These are phyloP conservation scores for Rhinatrema bivittatum DNA, from an alignment of 2,797 vertebrate genomes.

Conservation along the genomic window DNA sequence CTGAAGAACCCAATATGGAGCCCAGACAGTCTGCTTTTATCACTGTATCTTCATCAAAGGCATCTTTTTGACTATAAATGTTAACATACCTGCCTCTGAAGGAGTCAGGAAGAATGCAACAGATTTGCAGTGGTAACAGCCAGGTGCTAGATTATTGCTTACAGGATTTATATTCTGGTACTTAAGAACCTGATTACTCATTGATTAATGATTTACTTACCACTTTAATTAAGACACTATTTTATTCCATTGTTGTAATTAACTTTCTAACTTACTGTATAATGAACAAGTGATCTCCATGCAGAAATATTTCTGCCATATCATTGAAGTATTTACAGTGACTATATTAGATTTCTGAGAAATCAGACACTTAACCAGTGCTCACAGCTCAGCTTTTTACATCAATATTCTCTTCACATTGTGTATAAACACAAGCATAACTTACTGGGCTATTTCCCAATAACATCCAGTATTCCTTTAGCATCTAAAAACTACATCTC, in stretches of 20 bases:
- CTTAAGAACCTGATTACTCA: constrained; percentile 1
- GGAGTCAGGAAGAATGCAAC: not conserved
- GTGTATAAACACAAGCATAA: constrained; percentile 16
- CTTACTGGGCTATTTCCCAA: constrained; percentile 17
- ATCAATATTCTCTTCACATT: constrained; percentile 13
- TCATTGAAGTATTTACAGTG: constrained; percentile 8
- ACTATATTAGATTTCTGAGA: constrained; percentile 6
- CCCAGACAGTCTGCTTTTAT: too few relatives aligned
- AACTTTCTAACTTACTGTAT: not conserved
- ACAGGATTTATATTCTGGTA: constrained; percentile 5
- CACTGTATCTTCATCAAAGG: too few relatives aligned
- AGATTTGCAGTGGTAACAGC: not conserved
- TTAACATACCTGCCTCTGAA: too few relatives aligned
- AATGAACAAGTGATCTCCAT: not conserved
- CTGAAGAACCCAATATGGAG: too few relatives aligned
- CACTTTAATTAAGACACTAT: constrained; percentile 12
- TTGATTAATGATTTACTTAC: constrained; percentile 13
- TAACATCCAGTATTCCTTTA: constrained; percentile 20
- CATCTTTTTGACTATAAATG: too few relatives aligned
- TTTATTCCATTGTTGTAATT: constrained; percentile 9
- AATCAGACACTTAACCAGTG: constrained; percentile 19
- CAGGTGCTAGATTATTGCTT: not conserved
- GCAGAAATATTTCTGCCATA: not conserved
- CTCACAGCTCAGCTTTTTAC: too few relatives aligned
- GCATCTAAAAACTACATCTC: constrained; percentile 11